Base-by-base conservation (phyloP, 2,797 vertebrate species). In the Danio choprae region DNA sequence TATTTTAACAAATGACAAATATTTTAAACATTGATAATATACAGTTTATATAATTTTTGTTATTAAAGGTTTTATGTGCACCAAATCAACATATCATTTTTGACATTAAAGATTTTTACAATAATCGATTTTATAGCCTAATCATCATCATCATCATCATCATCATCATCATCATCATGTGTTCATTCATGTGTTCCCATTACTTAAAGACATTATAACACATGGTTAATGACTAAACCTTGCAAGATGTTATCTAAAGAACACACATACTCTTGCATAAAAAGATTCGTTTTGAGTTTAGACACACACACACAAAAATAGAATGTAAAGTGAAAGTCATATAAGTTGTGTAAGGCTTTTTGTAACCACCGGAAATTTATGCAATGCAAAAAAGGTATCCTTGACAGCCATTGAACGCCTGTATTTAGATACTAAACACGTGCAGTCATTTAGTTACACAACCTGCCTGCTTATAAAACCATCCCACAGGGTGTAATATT, bases 391-490 rank as follows among this genome's bases (percentile, higher is more conserved):
- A 59, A 76, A 36, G 7, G 16, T 68, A 7, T 16, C 53, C 53
- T 43, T 55, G 18, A 36, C 60, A 55, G 9, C 1, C 10, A 44
- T 6, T 76, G 38, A 56, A 22, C 8, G 3, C 7, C 18, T 55
- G 67, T 8, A 70, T 50, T 8, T 1, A 0, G 1, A 15, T n/a
- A 20, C 22, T 16, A 2, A 0, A 29, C 55, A 77, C 38, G 56
- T 81, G 83, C n/a, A 72, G 8, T 18, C 50, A 15, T 58, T 59
- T 7, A 9, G 16, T 84, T 84, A 82, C 76, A 63, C 72, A 84
- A 82, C 58, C 43, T 29, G 9, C 11, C 22, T 16, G n/a, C 10
- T 62, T 79, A 79, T 79, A 79, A 78, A 78, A 81, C 12, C 75
- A 16, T 48, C 53, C 5, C 41, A 48, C 16, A 0, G 2, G 29